Conservation (phyloP, 2,797 vertebrate genomes). For the Galago senegalensis region DNA sequence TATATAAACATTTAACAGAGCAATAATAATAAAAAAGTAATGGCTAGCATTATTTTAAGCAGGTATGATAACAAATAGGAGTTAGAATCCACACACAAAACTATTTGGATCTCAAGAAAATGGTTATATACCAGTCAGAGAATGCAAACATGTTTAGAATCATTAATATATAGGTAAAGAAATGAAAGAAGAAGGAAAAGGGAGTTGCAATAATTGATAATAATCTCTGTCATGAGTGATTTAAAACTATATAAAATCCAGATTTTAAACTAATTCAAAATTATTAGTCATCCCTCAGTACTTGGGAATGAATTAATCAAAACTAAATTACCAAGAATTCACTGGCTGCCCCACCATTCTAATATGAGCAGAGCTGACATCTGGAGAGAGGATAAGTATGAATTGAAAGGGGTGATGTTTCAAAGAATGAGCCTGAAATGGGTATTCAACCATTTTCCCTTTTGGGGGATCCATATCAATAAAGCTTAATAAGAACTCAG, state of each 20-base stretch:
- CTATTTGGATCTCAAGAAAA: background rate
- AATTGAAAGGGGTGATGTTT: background rate
- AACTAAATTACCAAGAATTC: background rate
- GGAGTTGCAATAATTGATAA: constrained; percentile 19
- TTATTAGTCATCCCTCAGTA: constrained; percentile 57
- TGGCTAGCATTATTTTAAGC: background rate
- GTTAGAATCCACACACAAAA: background rate
- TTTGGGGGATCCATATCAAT: constrained; percentile 81
- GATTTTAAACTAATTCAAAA: constrained; percentile 41
- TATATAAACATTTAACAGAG: background rate
- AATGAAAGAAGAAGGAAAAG: constrained; percentile 66
- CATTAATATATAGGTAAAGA: constrained; percentile 49
- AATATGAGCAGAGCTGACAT: background rate
- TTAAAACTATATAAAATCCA: constrained; percentile 68
- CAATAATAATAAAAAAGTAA: background rate
- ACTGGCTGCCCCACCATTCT: constrained; percentile 41
- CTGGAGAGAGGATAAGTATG: background rate
- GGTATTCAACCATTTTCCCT: constrained; percentile 53
- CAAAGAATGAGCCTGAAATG: constrained; percentile 62
- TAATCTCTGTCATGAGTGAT: constrained; percentile 59
- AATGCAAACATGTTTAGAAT: constrained; percentile 36
- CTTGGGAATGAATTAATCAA: constrained; percentile 14
- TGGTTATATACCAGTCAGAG: background rate
- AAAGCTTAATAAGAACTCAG: constrained; percentile 85
- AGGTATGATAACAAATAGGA: background rate